Conservation (phyloP, 2,797 vertebrate genomes). For the Takifugu rubripes region DNA sequence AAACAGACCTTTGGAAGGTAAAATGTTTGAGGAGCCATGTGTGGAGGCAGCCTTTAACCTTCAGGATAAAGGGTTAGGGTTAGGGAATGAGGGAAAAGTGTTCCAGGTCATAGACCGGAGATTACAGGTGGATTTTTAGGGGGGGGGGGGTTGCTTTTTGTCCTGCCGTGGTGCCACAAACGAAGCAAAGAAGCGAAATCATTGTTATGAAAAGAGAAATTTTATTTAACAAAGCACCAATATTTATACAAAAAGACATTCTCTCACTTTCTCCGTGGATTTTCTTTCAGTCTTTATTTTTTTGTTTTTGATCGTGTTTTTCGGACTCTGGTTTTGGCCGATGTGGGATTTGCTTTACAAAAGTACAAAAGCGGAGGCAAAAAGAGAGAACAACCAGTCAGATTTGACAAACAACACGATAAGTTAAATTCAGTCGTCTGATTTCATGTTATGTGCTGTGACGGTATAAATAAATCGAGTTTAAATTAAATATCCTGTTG, state of each 20-base stretch:
- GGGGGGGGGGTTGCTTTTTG: too few relatives aligned
- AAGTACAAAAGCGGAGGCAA: conserved; percentile 50
- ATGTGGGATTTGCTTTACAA: conserved; percentile 39
- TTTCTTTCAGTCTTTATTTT: conserved; percentile 4
- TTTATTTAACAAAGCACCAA: conserved; percentile 70
- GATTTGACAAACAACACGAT: conserved; percentile 70
- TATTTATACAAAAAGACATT: conserved; percentile 53
- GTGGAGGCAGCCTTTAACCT: conserved; percentile 23
- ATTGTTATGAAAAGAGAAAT: conserved; percentile 51
- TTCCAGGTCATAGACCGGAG: too few relatives aligned
- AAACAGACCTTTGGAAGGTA: conserved; percentile 34
- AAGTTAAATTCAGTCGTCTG: conserved; percentile 69
- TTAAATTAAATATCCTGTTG: conserved; percentile 78
- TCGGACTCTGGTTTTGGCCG: conserved; percentile 7
- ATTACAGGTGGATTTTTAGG: too few relatives aligned
- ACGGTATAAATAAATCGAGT: conserved; percentile 80
- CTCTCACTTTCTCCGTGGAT: conserved; percentile 33
- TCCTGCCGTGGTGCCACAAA: too few relatives aligned
- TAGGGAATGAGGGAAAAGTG: too few relatives aligned
- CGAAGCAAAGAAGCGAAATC: not conserved
- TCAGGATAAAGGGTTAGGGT: too few relatives aligned
- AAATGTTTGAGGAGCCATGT: conserved; percentile 20
- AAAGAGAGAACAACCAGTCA: conserved; percentile 45
- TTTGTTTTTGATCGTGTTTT: conserved; percentile 9
- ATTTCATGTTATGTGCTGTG: conserved; percentile 77